Evolutionary conservation across 2,888 invertebrate genomes (phyloP), one percentile per base, ranked within the genome.

Genomic region (Morinoia aosen): DNA sequence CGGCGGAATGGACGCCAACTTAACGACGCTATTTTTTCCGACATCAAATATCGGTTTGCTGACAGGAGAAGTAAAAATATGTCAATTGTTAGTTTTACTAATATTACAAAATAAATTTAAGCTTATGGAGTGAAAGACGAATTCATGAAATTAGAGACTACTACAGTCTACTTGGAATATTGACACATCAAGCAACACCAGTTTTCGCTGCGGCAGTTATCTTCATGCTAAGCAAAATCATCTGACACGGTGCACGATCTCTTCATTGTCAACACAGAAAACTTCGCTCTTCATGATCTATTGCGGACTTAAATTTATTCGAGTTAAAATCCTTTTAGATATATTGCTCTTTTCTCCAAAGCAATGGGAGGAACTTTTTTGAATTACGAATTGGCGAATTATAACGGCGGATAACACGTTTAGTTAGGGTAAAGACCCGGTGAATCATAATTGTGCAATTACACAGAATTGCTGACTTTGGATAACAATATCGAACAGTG

Each of bases 121-220:
- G 57, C 56, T 56, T 57, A 93, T 33, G 93, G 33, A 93, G 93
- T 93, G 93, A 93, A 93, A 93, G 93, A 93, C 93, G 48, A 93
- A 57, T 93, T 93, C 11, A 93, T 57, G 90, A 48, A 90, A 48
- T 90, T 12, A 90, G 90, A 90, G 90, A 90, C 48, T 39, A 90
- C 25, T 76, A 76, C 33, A 76, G 76, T 76, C 76, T 76, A 76
- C 76, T 33, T 76, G 76, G 76, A 76, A 76, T 76, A 76, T 76
- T 76, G 76, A 76, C 76, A 76, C 76, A 33, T 76, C 25, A 76
- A 76, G 76, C 76, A 76, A 76, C 25, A 76, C 8, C 16, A 76
- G 12, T 25, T 10, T 76, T 19, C 76, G 76, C 76, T 76, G 76
- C 76, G 76, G 25, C 76, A 76, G 76, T 76, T 33, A 33, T 8